Base-by-base conservation (phyloP, 1,140 invertebrate genomes). In the Nasonia giraulti region DNA sequence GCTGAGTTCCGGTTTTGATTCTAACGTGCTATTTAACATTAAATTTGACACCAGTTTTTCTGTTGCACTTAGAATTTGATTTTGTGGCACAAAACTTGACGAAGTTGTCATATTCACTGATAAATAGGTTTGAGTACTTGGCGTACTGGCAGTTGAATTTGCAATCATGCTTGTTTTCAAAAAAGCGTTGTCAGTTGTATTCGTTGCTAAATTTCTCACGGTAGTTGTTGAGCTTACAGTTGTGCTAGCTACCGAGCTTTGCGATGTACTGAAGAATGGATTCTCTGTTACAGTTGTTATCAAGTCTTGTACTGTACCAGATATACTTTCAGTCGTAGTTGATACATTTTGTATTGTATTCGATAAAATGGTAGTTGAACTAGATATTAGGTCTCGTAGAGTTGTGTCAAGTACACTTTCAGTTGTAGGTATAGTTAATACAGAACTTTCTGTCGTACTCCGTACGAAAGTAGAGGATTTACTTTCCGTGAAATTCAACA, bases 41-140 rank as follows among this genome's bases (percentile, higher is more conserved):
- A 27, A 14, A 50, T 71, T 83, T 27, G 71, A 66, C 12, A 76
- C 2, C 33, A 82, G 62, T 37, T n/a, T 82, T 33, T 75, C 31
- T 7, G 73, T 23, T 14, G 7, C 71, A 66, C 31, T 82, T 62
- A 37, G n/a, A 14, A 82, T 31, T 33, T 55, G 73, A 33, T 23
- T 73, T 44, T 71, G 33, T 44, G 17, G 78, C 10, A 71, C 10
- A 44, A 27, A 17, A 40, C 47, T 73, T 0, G 11, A 66, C 37
- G 73, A 11, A 82, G 12, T 73, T 7, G 4, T 66, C 50, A 50
- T 2, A 82, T 75, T 73, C n/a, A 82, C 0, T 82, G 37, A 23
- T 12, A 33, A 66, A 66, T 55, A 31, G 44, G 17, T 6, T 77
- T 0, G 31, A 10, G 74, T 44, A 44, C 6, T 44, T 44, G 40